A percentile compares a stretch with the other conserved stretches of the same genome.
Conservation (phyloP, 2,888 invertebrate species). For the Noctua fimbriata region DNA sequence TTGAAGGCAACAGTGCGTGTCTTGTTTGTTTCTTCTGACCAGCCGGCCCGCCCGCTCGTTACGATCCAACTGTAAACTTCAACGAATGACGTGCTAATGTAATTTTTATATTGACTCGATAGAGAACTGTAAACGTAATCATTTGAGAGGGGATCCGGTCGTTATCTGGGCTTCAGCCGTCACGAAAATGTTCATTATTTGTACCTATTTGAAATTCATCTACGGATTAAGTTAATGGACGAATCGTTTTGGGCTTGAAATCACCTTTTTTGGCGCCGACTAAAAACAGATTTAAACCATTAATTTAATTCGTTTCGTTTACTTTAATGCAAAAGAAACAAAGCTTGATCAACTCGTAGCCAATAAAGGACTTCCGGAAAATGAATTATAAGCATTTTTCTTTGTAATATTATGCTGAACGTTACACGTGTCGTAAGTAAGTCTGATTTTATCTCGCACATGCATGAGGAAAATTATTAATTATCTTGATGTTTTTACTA, state of each 20-base stretch:
- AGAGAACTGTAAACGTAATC: conserved; percentile 53
- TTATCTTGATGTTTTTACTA: conserved; percentile 45
- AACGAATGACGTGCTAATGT: conserved; percentile 66
- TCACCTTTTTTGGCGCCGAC: conserved; percentile 33
- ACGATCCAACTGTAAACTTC: conserved; percentile 74
- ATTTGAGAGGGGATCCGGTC: conserved; percentile 39
- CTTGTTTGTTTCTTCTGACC: conserved; percentile 75
- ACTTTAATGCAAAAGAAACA: conserved; percentile 25
- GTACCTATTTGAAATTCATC: conserved; percentile 48
- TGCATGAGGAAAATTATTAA: conserved; percentile 43
- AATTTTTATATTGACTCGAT: conserved; percentile 58
- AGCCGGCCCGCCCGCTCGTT: conserved; percentile 74
- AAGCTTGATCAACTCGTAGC: conserved; percentile 20
- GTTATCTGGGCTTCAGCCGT: conserved; percentile 37
- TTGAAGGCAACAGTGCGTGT: conserved; percentile 78
- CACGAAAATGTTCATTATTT: conserved; percentile 45
- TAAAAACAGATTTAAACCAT: conserved; percentile 41
- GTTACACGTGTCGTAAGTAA: conserved; percentile 18
- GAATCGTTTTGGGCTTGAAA: conserved; percentile 38
- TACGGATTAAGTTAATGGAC: conserved; percentile 51
- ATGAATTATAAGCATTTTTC: conserved; percentile 4
- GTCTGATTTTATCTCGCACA: conserved; percentile 44
- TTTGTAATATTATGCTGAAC: conserved; percentile 32
- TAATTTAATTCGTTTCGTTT: conserved; percentile 50
- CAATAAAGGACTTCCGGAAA: conserved; percentile 9